Evolutionary conservation across 1,140 invertebrate species (phyloP), one percentile per base, ranked within the genome.

Genomic region (Acromyrmex charruanus): DNA sequence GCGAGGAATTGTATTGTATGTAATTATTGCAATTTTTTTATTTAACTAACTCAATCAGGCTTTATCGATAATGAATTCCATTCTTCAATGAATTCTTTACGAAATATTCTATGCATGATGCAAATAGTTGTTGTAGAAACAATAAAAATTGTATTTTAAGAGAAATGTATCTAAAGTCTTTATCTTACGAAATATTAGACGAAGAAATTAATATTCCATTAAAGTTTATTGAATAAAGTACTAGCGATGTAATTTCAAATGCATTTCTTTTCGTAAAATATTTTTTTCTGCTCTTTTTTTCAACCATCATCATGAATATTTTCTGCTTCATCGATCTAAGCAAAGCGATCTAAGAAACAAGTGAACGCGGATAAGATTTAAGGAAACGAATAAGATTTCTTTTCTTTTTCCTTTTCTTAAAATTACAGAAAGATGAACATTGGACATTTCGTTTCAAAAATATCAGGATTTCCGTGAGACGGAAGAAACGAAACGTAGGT

Each of bases 251-350:
- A 81, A 49, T n/a, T 61, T 49, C 7, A 74, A 35, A 18, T 18
- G n/a, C n/a, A 25, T 59, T 71, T 74, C 7, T 39, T 51, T 18
- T 74, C 0, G 18, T 2, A 1, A 61, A 84, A 63, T n/a, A 7
- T 55, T 55, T 61, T 82, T 74, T 53, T 68, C 2, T 28, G 2
- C 18, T 63, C 25, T 18, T 75, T 74, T 31, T 84, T 35, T 18
- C 25, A 49, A 21, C 71, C 35, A 59, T 84, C 49, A 59, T 61
- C 77, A 75, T 77, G 75, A 88, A 74, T 88, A 51, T 90, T 81
- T 90, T 88, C 82, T 65, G 61, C 65, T 53, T 69, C 51, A 68
- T 35, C 72, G 89, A 90, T 90, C 89, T 86, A 88, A 85, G 81
- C 81, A 66, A 59, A 65, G 31, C 35, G 35, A 55, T 35, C 31